Conservation (phyloP, 1,140 invertebrate genomes). For the Papilio helenus region DNA sequence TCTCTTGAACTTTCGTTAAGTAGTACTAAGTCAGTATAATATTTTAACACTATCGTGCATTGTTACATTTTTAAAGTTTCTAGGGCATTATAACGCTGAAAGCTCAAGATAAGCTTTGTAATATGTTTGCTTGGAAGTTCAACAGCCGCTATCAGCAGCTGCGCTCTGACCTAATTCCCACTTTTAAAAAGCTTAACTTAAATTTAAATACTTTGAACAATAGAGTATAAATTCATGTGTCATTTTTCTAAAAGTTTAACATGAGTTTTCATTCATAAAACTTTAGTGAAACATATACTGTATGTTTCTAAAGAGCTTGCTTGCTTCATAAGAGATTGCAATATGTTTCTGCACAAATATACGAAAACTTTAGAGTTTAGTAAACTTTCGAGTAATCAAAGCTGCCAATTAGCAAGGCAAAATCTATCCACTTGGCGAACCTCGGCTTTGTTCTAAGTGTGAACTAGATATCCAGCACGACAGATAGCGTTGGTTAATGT, state of each 20-base stretch:
- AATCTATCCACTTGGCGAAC: slow-evolving; percentile 13
- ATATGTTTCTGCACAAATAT: background rate
- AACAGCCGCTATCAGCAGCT: slow-evolving; percentile 4
- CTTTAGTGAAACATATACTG: no score
- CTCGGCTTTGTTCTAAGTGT: slow-evolving; percentile 27
- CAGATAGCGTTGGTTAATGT: background rate
- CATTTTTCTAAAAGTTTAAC: no score
- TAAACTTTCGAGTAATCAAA: no score
- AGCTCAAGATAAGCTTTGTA: slow-evolving; percentile 21
- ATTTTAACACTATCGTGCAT: slow-evolving; percentile 1
- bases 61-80: slow-evolving; percentile 8
- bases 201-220: background rate
- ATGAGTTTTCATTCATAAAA: no score
- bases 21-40: background rate
- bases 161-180: slow-evolving; percentile 11
- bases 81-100: background rate
- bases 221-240: background rate
- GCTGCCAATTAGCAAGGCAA: background rate
- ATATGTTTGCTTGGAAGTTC: slow-evolving; percentile 27
- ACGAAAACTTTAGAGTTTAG: no score
- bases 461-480: background rate
- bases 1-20: no score
- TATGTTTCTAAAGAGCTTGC: no score
- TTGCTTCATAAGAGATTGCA: no score
- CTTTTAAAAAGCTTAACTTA: background rate